phyloP scores from a whole-genome alignment of 2,888 invertebrate species.

The Brachypterus glaber region DNA sequence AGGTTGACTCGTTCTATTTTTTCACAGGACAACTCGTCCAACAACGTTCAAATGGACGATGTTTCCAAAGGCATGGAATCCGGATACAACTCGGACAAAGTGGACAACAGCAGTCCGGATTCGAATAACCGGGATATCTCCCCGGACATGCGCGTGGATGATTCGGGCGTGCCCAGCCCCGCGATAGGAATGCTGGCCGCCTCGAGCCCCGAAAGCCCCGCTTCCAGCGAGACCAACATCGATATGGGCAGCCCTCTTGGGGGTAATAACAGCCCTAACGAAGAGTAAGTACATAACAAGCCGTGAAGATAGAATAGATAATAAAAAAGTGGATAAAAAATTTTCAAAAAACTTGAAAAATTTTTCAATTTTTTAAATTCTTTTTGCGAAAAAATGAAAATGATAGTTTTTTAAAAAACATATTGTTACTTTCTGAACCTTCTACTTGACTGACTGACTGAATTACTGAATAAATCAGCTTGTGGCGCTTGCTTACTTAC shows the following conservation, averaged over 20 bases:
- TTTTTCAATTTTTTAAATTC: no score
- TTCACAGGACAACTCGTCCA: constrained; percentile 19
- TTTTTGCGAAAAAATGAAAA: no score
- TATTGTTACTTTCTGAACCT: no score
- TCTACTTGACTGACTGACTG: no score
- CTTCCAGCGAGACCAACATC: constrained; percentile 50
- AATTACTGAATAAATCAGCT: no score
- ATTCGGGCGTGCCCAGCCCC: constrained; percentile 36
- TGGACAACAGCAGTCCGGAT: constrained; percentile 37
- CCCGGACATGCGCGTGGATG: constrained; percentile 32
- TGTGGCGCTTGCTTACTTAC: no score
- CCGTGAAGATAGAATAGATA: no score
- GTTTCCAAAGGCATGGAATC: constrained; percentile 47
- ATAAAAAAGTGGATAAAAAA: no score
- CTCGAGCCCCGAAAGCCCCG: constrained; percentile 29
- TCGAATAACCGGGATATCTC: constrained; percentile 31
- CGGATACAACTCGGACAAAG: constrained; percentile 55
- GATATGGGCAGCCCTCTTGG: constrained; percentile 45
- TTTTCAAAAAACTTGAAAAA: no score
- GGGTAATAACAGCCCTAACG: constrained; percentile 32
- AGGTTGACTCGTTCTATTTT: background rate
- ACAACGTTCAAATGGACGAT: constrained; percentile 12
- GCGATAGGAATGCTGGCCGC: constrained; percentile 30
- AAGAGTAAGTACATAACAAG: constrained; percentile 36
- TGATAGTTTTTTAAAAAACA: no score